Conservation (phyloP, 2,113 vertebrate genomes). For the Psammodynastes pulverulentus region DNA sequence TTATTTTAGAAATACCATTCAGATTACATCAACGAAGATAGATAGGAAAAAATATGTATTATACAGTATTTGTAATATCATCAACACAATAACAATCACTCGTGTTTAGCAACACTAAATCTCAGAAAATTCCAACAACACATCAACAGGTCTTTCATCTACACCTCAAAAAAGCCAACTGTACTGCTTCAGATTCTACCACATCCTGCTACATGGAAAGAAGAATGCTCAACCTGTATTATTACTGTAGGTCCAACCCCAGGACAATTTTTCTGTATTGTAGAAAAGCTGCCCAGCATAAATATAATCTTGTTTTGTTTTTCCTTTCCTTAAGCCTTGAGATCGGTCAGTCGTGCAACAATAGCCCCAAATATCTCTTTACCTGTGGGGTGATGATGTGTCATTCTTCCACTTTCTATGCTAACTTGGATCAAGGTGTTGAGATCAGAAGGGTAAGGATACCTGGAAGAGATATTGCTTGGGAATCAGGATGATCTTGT, state of each 20-base stretch:
- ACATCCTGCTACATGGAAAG: neutral
- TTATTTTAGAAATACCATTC: neutral
- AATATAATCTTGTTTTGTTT: neutral
- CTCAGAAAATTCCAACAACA: neutral
- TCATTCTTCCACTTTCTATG: conserved; percentile 80
- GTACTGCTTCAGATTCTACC: neutral
- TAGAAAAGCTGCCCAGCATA: neutral
- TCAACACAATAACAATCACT: neutral
- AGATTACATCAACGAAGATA: neutral
- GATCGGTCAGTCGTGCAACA: neutral
- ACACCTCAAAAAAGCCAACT: neutral
- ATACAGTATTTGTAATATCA: neutral
- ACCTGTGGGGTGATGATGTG: conserved; percentile 80
- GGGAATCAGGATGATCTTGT: neutral
- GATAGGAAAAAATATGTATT: neutral
- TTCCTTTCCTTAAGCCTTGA: neutral
- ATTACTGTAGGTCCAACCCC: neutral
- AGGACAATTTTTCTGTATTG: neutral
- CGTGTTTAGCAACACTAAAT: neutral
- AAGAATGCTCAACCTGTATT: no score
- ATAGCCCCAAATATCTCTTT: neutral
- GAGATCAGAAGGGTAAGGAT: conserved; percentile 73
- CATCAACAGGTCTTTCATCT: neutral
- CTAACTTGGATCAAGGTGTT: conserved; percentile 72
- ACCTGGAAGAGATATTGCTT: conserved; percentile 55